These are phyloP conservation scores for Automeris io DNA, from an alignment of 2,888 invertebrate genomes.

Conservation along the genomic window DNA sequence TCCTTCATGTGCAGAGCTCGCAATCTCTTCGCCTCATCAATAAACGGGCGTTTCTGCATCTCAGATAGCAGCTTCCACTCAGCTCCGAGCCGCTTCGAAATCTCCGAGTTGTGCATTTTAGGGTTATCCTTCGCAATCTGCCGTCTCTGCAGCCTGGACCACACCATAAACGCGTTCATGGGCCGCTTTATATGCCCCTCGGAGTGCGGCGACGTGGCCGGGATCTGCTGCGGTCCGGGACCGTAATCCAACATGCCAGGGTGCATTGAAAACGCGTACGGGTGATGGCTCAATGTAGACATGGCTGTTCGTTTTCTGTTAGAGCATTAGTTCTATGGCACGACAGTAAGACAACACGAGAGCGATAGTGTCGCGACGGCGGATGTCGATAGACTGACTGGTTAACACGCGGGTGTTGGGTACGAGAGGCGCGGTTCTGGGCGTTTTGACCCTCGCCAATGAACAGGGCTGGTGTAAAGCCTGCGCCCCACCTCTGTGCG, in stretches of 20 bases:
- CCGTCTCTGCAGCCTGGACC: conserved; percentile 93
- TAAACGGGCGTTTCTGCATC: conserved; percentile 93
- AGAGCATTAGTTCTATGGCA: conserved; percentile 64
- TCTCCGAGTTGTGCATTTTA: conserved; percentile 93
- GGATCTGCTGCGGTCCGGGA: conserved; percentile 60
- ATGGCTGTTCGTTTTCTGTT: conserved; percentile 40
- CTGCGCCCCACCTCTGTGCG: conserved; percentile 55
- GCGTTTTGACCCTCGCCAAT: conserved; percentile 54
- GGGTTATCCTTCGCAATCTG: conserved; percentile 97
- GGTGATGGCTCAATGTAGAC: conserved; percentile 73
- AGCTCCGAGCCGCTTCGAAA: conserved; percentile 93
- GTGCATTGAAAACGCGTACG: conserved; percentile 73
- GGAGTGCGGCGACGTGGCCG: conserved; percentile 64
- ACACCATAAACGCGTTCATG: conserved; percentile 99
- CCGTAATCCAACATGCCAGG: conserved; percentile 69
- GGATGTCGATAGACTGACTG: conserved; percentile 68
- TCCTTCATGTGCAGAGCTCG: conserved; percentile 93
- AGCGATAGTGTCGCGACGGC: conserved; percentile 65
- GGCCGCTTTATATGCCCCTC: conserved; percentile 95
- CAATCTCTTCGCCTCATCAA: conserved; percentile 95
- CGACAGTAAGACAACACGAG: conserved; percentile 58
- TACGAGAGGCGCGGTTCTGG: conserved; percentile 57
- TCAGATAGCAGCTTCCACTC: conserved; percentile 95
- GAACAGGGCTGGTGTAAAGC: conserved; percentile 37
- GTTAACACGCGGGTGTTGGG: conserved; percentile 42